These are phyloP conservation scores for Drosophila repletoides DNA, from an alignment of 1,140 invertebrate species.

Conservation along the genomic window DNA sequence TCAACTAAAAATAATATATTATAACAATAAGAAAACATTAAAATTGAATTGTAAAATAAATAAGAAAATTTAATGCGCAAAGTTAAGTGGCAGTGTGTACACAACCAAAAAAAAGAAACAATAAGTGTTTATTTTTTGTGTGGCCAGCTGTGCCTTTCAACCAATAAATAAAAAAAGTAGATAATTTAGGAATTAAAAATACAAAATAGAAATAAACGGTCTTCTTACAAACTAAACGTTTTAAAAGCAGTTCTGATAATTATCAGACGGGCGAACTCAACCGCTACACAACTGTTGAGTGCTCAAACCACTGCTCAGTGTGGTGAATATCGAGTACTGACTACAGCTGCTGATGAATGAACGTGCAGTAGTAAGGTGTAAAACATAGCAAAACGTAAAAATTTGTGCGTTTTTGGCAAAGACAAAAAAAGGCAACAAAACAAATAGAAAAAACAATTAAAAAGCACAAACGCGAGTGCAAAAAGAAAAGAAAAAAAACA, in stretches of 20 bases:
- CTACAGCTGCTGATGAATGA: slow-evolving; percentile 70
- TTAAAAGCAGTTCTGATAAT: too few relatives aligned
- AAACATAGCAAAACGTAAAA: slow-evolving; percentile 61
- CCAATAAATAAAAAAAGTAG: background rate
- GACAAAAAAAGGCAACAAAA: slow-evolving; percentile 28
- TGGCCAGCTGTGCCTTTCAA: background rate
- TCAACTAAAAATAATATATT: background rate
- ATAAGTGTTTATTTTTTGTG: background rate
- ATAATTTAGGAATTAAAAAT: background rate
- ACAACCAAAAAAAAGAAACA: background rate
- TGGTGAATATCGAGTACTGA: slow-evolving; percentile 23
- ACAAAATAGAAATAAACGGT: background rate
- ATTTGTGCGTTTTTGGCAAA: slow-evolving; percentile 18
- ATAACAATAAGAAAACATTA: background rate
- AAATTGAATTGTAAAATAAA: too few relatives aligned
- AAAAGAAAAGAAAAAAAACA: background rate
- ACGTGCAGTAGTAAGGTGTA: slow-evolving; percentile 63
- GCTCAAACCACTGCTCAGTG: background rate
- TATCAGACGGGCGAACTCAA: too few relatives aligned
- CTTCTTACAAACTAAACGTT: too few relatives aligned
- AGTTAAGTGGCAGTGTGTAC: slow-evolving; percentile 8
- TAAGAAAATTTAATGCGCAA: background rate
- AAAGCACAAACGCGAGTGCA: background rate
- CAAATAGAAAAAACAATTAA: slow-evolving; percentile 22
- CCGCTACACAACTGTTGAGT: slow-evolving; percentile 32